phyloP scores from a whole-genome alignment of 1,140 invertebrate species.

The Drosophila simulans region DNA sequence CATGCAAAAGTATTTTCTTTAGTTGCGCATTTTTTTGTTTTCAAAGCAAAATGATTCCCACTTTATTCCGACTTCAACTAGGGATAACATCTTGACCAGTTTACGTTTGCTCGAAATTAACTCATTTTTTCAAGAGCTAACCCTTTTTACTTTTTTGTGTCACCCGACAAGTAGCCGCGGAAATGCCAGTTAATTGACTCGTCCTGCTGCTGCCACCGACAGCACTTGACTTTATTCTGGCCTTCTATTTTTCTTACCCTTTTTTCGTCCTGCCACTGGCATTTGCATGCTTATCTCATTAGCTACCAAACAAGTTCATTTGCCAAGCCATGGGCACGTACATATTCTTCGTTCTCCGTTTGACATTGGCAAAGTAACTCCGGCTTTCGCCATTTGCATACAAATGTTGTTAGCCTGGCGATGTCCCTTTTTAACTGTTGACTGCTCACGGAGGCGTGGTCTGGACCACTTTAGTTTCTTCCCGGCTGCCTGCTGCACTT shows the following conservation, averaged over 20 bases:
- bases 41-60: background rate
- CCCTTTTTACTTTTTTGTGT: conserved; percentile 19
- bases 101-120: conserved; percentile 8
- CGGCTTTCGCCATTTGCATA: conserved; percentile 60
- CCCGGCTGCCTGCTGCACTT: conserved; percentile 45
- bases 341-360: conserved; percentile 25
- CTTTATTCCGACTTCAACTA: conserved; percentile 1
- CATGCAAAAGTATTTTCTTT: background rate
- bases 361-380: conserved; percentile 50
- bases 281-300: conserved; percentile 78
- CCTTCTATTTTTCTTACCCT: conserved; percentile 28
- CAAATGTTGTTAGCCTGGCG: conserved; percentile 59
- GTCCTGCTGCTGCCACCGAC: conserved; percentile 36
- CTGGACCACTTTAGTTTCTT: conserved; percentile 10
- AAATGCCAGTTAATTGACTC: conserved; percentile 67
- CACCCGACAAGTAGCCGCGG: conserved; percentile 12
- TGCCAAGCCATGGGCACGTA: conserved; percentile 59
- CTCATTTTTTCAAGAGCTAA: conserved; percentile 18
- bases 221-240: conserved; percentile 24
- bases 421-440: conserved; percentile 63
- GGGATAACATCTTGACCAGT: conserved; percentile 30
- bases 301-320: conserved; percentile 78
- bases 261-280: conserved; percentile 22
- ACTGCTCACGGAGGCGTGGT: conserved; percentile 50
- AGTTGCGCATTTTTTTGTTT: background rate